Evolutionary conservation across 2,888 invertebrate genomes (phyloP), one percentile per base, ranked within the genome.

Genomic region (Caenorhabditis sinica): DNA sequence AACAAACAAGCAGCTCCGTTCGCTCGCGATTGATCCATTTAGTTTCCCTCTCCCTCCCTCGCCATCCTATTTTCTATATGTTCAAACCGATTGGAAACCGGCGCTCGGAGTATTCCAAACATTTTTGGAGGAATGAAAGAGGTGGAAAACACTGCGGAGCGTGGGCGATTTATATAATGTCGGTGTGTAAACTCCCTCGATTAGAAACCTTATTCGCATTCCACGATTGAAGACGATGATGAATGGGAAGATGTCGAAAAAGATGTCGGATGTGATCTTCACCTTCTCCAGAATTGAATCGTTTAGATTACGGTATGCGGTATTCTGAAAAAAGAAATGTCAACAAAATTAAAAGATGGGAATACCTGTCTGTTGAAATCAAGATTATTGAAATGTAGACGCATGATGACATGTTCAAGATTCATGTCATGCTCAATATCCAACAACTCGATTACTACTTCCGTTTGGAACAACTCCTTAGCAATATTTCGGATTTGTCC

Each of bases 161-260:
- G 77, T 77, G 61, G 79, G 63, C 63, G 63, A 66, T 43, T 28
- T 30, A 49, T 23, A 36, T 36, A 8, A 49, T n/a, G 49, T 28
- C 23, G 25, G 49, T 75, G 75, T 66, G 58, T 58, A 68, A 68
- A 58, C 58, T 68, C 60, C 28, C 40, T 56, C 63, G 20, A 15
- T 25, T 49, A 56, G 53, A 56, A 56, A 89, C 89, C 89, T 79
- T 77, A 89, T 89, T 53, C 89, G 79, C 89, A 89, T 89, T 82
- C 89, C 93, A 89, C 93, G 96, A 96, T 96, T 96, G 93, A 98
- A 98, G 56, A 97, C 97, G 89, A 98, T 96, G 94, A 97, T 97
- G 94, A 98, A 98, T 1, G 98, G 98, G 93, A 98, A 98, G 92
- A 98, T 96, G 93, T 98, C 97, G 92, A 98, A 97, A 61, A 98